Base-by-base conservation (phyloP, 2,113 vertebrate genomes). In the Phalacrocorax brasilianus region DNA sequence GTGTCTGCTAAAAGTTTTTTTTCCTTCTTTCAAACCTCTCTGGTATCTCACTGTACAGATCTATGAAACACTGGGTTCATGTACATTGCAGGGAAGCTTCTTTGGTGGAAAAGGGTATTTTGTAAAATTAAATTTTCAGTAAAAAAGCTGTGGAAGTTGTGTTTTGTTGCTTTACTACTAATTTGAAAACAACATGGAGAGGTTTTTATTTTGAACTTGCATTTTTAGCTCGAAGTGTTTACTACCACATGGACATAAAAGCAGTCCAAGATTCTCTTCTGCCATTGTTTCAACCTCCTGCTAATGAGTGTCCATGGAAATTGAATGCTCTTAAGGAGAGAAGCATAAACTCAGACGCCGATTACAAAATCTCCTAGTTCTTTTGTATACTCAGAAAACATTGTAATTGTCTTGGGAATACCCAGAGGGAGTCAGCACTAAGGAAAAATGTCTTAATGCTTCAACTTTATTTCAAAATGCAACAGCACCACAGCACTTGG, bases 71-170 rank as follows among this genome's bases (percentile, higher is more conserved):
- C 95, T 74, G 70, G 75, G 68, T 97, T 89, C 91, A 30, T 82
- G 91, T 96, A 93, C 88, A 94, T 96, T 93, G 71, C 88, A 94
- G 96, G 95, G 93, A 97, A 91, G 95, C 96, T 96, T 96, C 97
- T 98, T 97, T 97, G 96, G 96, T 97, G 95, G 96, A 97, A 97
- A 97, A 97, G 82, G 91, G 95, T 97, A 97, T 98, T 98, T 98
- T 98, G 97, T 98, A 98, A 98, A 97, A 98, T 96, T 70, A 95
- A 98, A 98, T 98, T 98, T 97, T 96, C 75, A 97, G 97, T 97
- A 98, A 98, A 97, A 97, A 95, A 97, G 95, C 97, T 97, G 96
- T 97, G 93, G 92, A 98, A 97, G 87, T 93, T 27, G 40, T 71
- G 91, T 96, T 97, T 97, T 87, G 35, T 94, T 75, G 70, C 88